These are phyloP conservation scores for Sycophila sp. DNA, from an alignment of 1,140 invertebrate species.

Conservation along the genomic window DNA sequence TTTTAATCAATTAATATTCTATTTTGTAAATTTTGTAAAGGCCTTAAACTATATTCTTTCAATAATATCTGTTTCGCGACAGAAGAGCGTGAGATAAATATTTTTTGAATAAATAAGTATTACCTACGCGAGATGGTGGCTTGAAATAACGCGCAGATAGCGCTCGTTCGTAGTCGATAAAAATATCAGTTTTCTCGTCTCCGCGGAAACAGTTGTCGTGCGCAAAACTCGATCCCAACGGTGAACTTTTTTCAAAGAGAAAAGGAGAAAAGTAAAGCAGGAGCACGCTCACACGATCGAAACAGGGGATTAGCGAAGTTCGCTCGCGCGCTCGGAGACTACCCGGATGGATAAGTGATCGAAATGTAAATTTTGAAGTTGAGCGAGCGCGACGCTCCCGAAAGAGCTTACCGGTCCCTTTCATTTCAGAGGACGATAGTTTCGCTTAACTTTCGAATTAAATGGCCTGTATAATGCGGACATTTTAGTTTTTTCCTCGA, in stretches of 20 bases:
- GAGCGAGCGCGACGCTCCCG: background rate
- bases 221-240: background rate
- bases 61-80: too few species aligned
- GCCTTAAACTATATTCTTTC: too few species aligned
- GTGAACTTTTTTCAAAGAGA: conserved; percentile 32
- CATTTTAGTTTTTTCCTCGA: background rate
- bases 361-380: conserved; percentile 37
- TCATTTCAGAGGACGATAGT: conserved; percentile 11
- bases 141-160: background rate
- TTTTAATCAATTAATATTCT: too few species aligned
- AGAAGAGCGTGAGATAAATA: too few species aligned
- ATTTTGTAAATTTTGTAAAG: too few species aligned
- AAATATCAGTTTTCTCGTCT: conserved; percentile 17
- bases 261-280: conserved; percentile 5
- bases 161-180: background rate
- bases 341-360: conserved; percentile 28
- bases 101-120: too few species aligned
- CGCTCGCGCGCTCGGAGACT: background rate
- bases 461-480: background rate
- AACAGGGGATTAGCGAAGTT: conserved; percentile 18
- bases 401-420: conserved; percentile 15
- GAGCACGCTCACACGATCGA: background rate
- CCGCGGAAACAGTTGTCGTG: too few species aligned
- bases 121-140: background rate
- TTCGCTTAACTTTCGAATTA: conserved; percentile 23